Percentiles rank a stretch among this genome's conserved stretches.
These are phyloP conservation scores for Psilopsiagon aurifrons DNA, from an alignment of 2,113 vertebrate genomes.

Conservation along the genomic window DNA sequence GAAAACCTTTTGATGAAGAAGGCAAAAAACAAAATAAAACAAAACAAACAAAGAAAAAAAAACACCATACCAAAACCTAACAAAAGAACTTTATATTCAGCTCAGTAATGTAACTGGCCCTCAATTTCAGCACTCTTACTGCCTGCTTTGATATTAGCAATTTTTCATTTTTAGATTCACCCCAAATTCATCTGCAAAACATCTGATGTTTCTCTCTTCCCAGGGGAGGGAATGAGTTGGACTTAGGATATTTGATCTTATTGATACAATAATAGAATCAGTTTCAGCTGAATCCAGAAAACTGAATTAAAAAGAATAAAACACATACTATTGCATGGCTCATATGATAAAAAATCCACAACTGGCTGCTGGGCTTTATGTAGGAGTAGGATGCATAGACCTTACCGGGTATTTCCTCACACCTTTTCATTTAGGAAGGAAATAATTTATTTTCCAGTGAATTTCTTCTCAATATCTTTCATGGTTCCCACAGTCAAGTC, in stretches of 20 bases:
- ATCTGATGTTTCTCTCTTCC: background rate
- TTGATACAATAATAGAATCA: background rate
- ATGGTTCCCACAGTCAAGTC: background rate
- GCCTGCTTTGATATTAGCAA: background rate
- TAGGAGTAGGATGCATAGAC: background rate
- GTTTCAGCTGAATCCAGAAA: background rate
- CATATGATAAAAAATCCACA: background rate
- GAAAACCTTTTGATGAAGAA: conserved; percentile 28
- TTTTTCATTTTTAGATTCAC: background rate
- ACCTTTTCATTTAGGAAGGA: background rate
- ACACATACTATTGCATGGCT: background rate
- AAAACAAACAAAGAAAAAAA: background rate
- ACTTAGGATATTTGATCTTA: background rate
- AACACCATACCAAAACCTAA: background rate
- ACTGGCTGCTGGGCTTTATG: background rate
- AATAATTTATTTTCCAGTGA: background rate
- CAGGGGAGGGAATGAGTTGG: background rate
- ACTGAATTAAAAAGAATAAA: background rate
- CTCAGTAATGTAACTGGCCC: background rate
- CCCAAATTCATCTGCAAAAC: background rate
- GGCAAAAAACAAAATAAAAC: background rate
- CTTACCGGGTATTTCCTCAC: background rate
- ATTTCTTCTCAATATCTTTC: background rate
- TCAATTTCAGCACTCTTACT: background rate
- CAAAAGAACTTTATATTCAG: background rate